Evolutionary conservation across 2,888 invertebrate genomes (phyloP), one percentile per base, ranked within the genome.

Genomic region (Dasypogon diadema): DNA sequence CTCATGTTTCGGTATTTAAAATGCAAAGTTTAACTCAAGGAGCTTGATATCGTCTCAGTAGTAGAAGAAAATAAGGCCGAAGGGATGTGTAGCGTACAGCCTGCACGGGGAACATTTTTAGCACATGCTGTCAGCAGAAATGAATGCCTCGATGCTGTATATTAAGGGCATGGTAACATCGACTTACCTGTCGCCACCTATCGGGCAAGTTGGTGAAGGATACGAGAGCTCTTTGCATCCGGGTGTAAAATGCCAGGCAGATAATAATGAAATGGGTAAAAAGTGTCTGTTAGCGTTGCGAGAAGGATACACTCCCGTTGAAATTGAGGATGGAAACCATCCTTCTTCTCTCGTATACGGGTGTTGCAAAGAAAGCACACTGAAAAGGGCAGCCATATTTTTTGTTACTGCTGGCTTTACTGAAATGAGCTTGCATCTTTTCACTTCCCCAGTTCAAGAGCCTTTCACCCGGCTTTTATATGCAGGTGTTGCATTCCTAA

Each of bases 401-500:
- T 51, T 14, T 18, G 51, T 51, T 51, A 3, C 51, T 51, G 14
- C 21, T 51, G 51, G 51, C 21, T 51, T 51, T 51, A 5, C 51
- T 14, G 18, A 21, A 51, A 21, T 51, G 51, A 51, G 51, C 51
- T 51, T 51, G 51, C 21, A 8, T 21, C 21, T 16, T 51, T 51
- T 51, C 18, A 8, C 12, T 51, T 51, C 18, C 51, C 21, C 18
- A 21, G 51, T 51, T 16, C 6, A 51, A 21, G 65, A 21, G 55
- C 75, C 58, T 75, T 65, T 22, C 6, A 42, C 30, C 26, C 10
- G 54, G 24, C 42, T 48, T 65, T 75, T 75, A 60, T 24, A 37
- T 75, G 75, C 75, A 65, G 75, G 75, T 75, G 75, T 75, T 75
- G 75, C 75, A 75, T 75, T 65, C 75, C 18, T 65, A 75, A 75